phyloP scores from a whole-genome alignment of 2,888 invertebrate species.

The Gibbula magus region DNA sequence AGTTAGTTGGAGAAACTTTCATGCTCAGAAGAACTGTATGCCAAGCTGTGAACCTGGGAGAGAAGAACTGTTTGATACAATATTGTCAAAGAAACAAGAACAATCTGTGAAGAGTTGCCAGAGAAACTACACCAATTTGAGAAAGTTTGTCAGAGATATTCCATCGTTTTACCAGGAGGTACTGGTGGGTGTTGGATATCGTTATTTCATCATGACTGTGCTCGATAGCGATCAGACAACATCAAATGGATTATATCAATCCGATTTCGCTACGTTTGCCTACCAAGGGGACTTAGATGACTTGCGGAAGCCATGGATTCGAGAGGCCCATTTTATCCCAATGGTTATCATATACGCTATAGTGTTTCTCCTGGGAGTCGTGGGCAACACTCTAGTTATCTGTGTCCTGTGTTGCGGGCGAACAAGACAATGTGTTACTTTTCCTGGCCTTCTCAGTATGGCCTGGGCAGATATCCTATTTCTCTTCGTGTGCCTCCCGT shows the following conservation, averaged over 20 bases:
- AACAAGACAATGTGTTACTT: constrained; percentile 70
- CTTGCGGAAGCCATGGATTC: constrained; percentile 47
- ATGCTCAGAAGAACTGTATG: too few species aligned
- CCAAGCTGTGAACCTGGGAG: too few species aligned
- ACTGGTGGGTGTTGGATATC: too few species aligned
- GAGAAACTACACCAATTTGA: too few species aligned
- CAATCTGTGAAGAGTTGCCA: too few species aligned
- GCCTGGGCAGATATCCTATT: constrained; percentile 77
- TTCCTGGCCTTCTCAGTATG: constrained; percentile 70
- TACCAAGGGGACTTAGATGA: constrained; percentile 50
- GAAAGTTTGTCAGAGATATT: too few species aligned
- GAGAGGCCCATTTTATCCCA: constrained; percentile 64
- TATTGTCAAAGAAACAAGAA: too few species aligned
- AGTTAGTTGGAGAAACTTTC: too few species aligned
- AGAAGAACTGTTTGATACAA: too few species aligned
- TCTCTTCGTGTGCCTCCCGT: constrained; percentile 76
- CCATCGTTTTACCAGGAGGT: too few species aligned
- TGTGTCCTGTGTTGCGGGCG: constrained; percentile 75
- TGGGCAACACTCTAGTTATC: constrained; percentile 77
- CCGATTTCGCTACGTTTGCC: constrained; percentile 34
- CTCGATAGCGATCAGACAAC: not conserved
- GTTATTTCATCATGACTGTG: not conserved
- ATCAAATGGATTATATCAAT: constrained; percentile 13
- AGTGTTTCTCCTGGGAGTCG: constrained; percentile 74
- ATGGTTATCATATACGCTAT: constrained; percentile 59